Evolutionary conservation across 2,113 vertebrate genomes (phyloP).

Genomic region (Helogale parvula): DNA sequence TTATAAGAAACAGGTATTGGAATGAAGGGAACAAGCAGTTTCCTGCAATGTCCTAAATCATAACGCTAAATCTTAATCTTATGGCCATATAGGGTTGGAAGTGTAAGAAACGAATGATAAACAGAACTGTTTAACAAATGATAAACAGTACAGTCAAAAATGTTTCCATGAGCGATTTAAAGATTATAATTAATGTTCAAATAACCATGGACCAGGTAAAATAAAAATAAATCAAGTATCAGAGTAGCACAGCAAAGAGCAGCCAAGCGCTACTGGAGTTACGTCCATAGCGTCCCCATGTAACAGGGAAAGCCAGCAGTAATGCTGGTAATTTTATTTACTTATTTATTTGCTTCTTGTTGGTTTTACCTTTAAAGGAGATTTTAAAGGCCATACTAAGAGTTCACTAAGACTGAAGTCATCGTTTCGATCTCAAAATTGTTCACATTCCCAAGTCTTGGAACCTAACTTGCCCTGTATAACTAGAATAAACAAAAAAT

Average conservation of each 20-base stretch:
- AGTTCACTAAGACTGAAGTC: slow-evolving; percentile 21
- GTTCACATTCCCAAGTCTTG: not conserved
- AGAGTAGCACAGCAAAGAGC: not conserved
- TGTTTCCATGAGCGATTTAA: not conserved
- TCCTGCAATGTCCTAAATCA: not conserved
- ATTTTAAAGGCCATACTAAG: slow-evolving; percentile 16
- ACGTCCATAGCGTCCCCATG: not conserved
- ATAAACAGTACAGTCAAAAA: slow-evolving; percentile 30
- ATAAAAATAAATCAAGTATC: slow-evolving; percentile 14
- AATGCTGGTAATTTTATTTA: not conserved
- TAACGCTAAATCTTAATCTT: not conserved
- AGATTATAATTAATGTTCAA: not conserved
- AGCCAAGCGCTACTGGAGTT: not conserved
- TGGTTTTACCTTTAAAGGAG: slow-evolving; percentile 29
- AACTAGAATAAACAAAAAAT: slow-evolving; percentile 32
- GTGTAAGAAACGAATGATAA: slow-evolving; percentile 6
- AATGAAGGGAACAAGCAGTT: slow-evolving; percentile 10
- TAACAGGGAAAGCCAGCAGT: not conserved
- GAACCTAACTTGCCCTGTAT: not conserved
- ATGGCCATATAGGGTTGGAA: not conserved
- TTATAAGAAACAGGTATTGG: not conserved
- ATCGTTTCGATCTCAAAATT: slow-evolving; percentile 40
- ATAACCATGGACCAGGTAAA: slow-evolving; percentile 2
- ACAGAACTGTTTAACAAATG: not conserved
- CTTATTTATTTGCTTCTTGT: not conserved